These are phyloP conservation scores for Teleopsis dalmanni DNA, from an alignment of 1,140 invertebrate species.

Conservation along the genomic window DNA sequence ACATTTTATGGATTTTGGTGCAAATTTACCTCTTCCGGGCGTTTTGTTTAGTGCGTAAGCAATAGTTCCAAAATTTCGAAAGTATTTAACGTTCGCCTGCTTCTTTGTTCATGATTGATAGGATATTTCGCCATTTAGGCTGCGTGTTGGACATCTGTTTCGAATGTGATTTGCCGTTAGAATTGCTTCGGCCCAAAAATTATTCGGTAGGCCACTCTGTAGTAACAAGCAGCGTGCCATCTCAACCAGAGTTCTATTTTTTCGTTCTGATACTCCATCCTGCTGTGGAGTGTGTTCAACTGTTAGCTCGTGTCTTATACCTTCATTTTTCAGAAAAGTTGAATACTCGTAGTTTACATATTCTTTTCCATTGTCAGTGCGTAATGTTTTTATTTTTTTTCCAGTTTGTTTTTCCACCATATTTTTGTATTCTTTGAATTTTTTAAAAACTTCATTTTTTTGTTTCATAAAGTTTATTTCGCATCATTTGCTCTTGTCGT, in stretches of 20 bases:
- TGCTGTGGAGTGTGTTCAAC: constrained; percentile 40
- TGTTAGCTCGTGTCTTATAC: constrained; percentile 38
- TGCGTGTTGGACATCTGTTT: constrained; percentile 17
- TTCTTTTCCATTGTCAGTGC: constrained; percentile 42
- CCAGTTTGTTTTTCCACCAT: constrained; percentile 19
- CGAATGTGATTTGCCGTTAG: constrained; percentile 15
- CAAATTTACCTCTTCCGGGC: constrained; percentile 12
- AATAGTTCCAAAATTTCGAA: constrained; percentile 30
- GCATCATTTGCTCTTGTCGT: constrained; percentile 4
- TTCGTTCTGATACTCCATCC: constrained; percentile 40
- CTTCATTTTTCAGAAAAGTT: constrained; percentile 19
- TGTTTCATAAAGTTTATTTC: constrained; percentile 4
- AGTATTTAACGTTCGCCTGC: constrained; percentile 29
- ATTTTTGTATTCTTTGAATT: too few species aligned
- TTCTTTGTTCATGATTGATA: constrained; percentile 30
- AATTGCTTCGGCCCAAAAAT: constrained; percentile 24
- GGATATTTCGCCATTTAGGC: constrained; percentile 20
- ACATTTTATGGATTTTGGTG: constrained; percentile 2
- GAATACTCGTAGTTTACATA: constrained; percentile 26
- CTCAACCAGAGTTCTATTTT: constrained; percentile 18
- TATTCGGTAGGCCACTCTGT: constrained; percentile 20
- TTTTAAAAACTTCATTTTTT: constrained; percentile 6
- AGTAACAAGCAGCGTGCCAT: constrained; percentile 20
- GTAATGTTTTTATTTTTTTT: constrained; percentile 29
- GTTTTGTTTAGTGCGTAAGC: background rate